phyloP scores from a whole-genome alignment of 2,797 vertebrate genomes.

The Sebastes dallii region DNA sequence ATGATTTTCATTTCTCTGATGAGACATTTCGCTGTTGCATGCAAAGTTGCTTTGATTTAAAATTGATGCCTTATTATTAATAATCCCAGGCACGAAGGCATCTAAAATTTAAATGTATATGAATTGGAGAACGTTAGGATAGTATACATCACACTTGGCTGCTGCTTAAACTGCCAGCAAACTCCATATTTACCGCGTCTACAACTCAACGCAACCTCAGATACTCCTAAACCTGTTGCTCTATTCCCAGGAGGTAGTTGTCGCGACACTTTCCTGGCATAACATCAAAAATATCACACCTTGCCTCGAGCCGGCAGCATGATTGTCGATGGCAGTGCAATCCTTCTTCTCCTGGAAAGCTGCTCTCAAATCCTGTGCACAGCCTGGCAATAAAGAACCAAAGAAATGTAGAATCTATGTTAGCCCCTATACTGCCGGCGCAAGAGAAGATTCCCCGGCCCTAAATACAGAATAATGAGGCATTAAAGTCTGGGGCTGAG shows the following conservation, averaged over 20 bases:
- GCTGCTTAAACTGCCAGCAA: background rate
- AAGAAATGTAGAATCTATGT: slow-evolving; percentile 47
- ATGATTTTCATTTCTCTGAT: background rate
- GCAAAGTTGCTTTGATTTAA: background rate
- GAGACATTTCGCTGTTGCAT: background rate
- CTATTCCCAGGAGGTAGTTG: background rate
- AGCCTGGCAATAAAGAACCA: slow-evolving; percentile 44
- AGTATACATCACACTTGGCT: background rate
- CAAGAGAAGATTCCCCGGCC: slow-evolving; percentile 49
- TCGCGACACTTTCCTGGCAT: slow-evolving; percentile 28
- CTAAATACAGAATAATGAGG: slow-evolving; percentile 74
- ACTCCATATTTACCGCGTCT: background rate
- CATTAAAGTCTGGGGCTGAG: slow-evolving; percentile 65
- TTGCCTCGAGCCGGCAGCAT: slow-evolving; percentile 25
- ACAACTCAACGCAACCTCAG: background rate
- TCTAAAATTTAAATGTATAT: background rate
- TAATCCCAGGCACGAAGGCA: fast-evolving
- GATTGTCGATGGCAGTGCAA: slow-evolving; percentile 39
- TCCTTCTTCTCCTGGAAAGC: slow-evolving; percentile 26
- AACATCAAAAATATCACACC: slow-evolving; percentile 43
- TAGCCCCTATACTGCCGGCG: slow-evolving; percentile 35
- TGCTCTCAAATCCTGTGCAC: slow-evolving; percentile 55
- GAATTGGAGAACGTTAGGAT: background rate
- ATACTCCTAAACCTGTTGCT: slow-evolving; percentile 40
- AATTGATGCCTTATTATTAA: background rate